Percentiles rank a stretch among this genome's conserved stretches.
Conservation (phyloP, 1,140 invertebrate genomes). For the Gryon sp. region DNA sequence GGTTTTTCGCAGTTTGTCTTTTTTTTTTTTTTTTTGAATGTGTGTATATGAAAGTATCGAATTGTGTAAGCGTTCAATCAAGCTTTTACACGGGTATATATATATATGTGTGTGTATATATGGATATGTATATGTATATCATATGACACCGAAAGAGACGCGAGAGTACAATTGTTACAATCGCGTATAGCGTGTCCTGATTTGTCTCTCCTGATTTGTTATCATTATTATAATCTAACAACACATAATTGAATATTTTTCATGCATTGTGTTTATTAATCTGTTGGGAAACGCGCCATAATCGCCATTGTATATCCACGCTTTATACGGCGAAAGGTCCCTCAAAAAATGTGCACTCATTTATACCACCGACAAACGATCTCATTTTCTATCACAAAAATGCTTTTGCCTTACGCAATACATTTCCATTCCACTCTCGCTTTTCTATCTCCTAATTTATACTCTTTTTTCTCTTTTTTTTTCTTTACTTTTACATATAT, state of each 20-base stretch:
- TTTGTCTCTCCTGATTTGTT: slow-evolving; percentile 57
- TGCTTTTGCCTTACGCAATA: too few relatives aligned
- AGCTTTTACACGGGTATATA: too few relatives aligned
- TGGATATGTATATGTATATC: too few relatives aligned
- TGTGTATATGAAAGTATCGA: slow-evolving; percentile 39
- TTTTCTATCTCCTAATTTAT: too few relatives aligned
- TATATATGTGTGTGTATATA: too few relatives aligned
- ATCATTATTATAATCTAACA: slow-evolving; percentile 57
- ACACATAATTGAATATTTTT: slow-evolving; percentile 58
- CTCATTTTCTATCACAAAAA: too few relatives aligned
- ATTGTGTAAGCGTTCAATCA: slow-evolving; percentile 48
- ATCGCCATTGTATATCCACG: slow-evolving; percentile 32
- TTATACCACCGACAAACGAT: too few relatives aligned
- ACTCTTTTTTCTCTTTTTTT: too few relatives aligned
- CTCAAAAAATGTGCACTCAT: slow-evolving; percentile 32
- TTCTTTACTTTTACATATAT: too few relatives aligned
- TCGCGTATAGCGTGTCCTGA: slow-evolving; percentile 42
- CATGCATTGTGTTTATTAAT: slow-evolving; percentile 53
- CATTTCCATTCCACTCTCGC: too few relatives aligned
- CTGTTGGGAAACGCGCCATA: slow-evolving; percentile 33
- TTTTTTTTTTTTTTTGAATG: too few relatives aligned
- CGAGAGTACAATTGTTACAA: slow-evolving; percentile 46
- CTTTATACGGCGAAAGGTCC: slow-evolving; percentile 41
- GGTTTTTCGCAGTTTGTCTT: slow-evolving; percentile 36
- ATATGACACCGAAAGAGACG: slow-evolving; percentile 43